These are phyloP conservation scores for Parnassius apollo DNA, from an alignment of 2,888 invertebrate genomes.

Conservation along the genomic window DNA sequence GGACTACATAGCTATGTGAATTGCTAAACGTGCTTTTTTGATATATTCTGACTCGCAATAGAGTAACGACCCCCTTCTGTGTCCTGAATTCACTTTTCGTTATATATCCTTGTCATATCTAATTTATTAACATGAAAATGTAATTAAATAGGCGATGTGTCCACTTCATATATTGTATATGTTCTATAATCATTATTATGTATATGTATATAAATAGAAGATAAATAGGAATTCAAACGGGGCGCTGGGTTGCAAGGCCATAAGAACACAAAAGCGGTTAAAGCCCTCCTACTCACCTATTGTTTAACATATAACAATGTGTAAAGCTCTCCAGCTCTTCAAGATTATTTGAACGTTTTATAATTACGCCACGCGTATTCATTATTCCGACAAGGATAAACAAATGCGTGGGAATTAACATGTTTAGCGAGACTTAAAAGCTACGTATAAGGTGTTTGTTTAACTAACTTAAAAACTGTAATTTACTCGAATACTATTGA, in stretches of 20 bases:
- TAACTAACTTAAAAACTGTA: too few relatives aligned
- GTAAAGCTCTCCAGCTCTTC: conserved; percentile 12
- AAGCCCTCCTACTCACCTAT: conserved; percentile 17
- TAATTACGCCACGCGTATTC: conserved; percentile 7
- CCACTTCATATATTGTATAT: not conserved
- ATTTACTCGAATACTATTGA: too few relatives aligned
- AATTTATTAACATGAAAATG: conserved; percentile 6
- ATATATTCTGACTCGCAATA: too few relatives aligned
- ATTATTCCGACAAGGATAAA: conserved; percentile 1
- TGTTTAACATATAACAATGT: conserved; percentile 22
- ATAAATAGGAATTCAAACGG: conserved; percentile 15
- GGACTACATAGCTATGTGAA: too few relatives aligned
- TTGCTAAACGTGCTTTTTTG: too few relatives aligned
- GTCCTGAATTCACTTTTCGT: too few relatives aligned
- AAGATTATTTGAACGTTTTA: conserved; percentile 8
- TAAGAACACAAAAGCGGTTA: conserved; percentile 5
- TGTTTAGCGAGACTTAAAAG: not conserved
- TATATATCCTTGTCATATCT: too few relatives aligned
- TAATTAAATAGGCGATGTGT: conserved; percentile 13
- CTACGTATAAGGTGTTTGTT: too few relatives aligned
- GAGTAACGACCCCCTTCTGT: too few relatives aligned
- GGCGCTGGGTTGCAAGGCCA: conserved; percentile 11
- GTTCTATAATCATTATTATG: too few relatives aligned
- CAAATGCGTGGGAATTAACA: not conserved
- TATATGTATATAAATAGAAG: conserved; percentile 3